phyloP scores from a whole-genome alignment of 2,113 vertebrate species.

The Rynchops niger region DNA sequence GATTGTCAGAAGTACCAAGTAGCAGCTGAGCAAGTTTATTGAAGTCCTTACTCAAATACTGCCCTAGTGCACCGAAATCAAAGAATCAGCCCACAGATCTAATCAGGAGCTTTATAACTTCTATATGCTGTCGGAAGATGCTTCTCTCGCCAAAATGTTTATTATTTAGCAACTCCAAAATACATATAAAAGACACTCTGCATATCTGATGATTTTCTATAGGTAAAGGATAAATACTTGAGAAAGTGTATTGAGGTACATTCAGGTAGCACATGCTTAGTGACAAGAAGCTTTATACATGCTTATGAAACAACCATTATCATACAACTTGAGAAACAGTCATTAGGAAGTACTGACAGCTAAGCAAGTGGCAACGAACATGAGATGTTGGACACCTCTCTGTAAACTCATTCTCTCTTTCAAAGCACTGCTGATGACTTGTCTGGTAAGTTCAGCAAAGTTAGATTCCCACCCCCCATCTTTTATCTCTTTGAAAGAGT shows the following conservation, averaged over 20 bases:
- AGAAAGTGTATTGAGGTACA: background rate
- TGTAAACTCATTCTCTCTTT: background rate
- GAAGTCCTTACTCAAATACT: background rate
- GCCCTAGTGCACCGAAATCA: background rate
- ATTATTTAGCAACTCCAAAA: background rate
- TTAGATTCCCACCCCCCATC: background rate
- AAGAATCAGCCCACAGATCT: background rate
- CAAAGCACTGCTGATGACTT: background rate
- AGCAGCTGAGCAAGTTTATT: background rate
- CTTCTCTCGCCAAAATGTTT: background rate
- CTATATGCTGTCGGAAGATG: background rate
- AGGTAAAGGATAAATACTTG: background rate
- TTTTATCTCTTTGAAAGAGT: background rate
- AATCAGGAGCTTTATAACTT: background rate
- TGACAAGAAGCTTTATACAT: background rate
- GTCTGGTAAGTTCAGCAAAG: background rate
- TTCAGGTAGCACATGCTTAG: background rate
- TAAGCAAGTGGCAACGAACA: background rate
- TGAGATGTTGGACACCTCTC: background rate
- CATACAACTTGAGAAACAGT: background rate
- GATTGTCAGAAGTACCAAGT: background rate
- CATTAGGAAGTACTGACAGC: background rate
- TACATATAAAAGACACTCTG: background rate
- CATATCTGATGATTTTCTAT: background rate
- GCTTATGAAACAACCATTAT: background rate